Base-by-base conservation (phyloP, 2,113 vertebrate species). In the Burhinus bistriatus region DNA sequence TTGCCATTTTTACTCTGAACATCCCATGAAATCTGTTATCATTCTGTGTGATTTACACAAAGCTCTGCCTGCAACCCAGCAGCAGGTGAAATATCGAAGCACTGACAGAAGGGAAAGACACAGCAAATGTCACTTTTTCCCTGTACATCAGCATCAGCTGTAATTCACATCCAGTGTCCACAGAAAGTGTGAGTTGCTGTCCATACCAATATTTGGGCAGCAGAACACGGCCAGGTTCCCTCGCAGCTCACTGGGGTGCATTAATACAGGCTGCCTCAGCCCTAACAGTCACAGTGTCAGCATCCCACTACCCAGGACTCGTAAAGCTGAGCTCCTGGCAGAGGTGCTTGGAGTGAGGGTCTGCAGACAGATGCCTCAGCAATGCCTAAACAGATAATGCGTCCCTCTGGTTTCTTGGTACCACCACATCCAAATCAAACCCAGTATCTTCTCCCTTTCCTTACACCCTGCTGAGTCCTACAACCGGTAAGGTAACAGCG, bases 1-100 rank as follows among this genome's bases (percentile, higher is more conserved):
- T 94, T 93, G 47, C 83, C 70, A 30, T 75, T 97, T 96, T 95
- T 94, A 30, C 90, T 90, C n/a, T 79, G 91, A 95, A 69, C 36
- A 51, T 91, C 80, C 83, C 82, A 58, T 92, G 80, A 95, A 95
- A 90, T 97, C 57, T 89, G 83, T 88, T 95, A 59, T 30, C 40
- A 38, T 76, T 78, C 65, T 83, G 9, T 72, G 57, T 95, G 91
- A 81, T 95, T 92, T 95, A 87, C 73, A 42, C n/a, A 83, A 83
- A 95, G 45, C 65, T 89, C 66, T 92, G 62, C 47, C 89, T 83
- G 61, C 90, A 86, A 1, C 85, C 59, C 73, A 79, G 92, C 83
- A 94, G 66, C 92, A 84, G 84, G 87, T 94, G 69, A 90, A 84
- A 58, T 87, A 45, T 7, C 1, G 4, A 90, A n/a, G 44, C 83